Percentiles rank a stretch among this genome's conserved stretches.
phyloP scores from a whole-genome alignment of 2,113 vertebrate genomes.

The Morone chrysops region DNA sequence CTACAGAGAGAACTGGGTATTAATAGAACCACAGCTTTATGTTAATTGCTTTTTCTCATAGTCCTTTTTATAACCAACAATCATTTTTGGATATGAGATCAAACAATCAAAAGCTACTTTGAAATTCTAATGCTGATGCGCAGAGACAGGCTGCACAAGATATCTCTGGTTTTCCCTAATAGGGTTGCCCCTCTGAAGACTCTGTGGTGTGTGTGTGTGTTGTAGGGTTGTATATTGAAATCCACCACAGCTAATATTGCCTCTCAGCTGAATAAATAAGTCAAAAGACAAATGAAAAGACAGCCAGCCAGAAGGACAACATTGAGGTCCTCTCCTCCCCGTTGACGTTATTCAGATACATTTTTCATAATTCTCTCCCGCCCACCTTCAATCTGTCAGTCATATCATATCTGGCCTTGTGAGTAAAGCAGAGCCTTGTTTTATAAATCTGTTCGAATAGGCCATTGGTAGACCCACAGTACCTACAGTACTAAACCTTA shows the following conservation, averaged over 20 bases:
- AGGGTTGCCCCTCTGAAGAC: conserved; percentile 70
- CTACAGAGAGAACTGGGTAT: conserved; percentile 63
- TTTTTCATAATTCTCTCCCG: conserved; percentile 27
- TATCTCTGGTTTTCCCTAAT: conserved; percentile 63
- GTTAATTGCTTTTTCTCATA: conserved; percentile 70
- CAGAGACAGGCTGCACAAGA: conserved; percentile 57
- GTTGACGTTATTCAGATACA: background rate
- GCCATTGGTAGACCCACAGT: too few species aligned
- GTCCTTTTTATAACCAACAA: conserved; percentile 64
- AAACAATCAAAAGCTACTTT: conserved; percentile 81
- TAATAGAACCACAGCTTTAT: conserved; percentile 75
- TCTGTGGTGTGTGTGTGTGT: conserved; percentile 11
- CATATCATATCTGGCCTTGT: background rate
- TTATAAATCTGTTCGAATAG: background rate
- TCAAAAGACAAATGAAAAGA: conserved; percentile 56
- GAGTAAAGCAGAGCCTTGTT: background rate
- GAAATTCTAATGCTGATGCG: conserved; percentile 79
- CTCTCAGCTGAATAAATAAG: conserved; percentile 58
- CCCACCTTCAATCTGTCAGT: background rate
- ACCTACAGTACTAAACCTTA: background rate
- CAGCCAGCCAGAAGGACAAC: conserved; percentile 29
- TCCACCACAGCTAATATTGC: conserved; percentile 58
- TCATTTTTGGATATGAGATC: conserved; percentile 78
- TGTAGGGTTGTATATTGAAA: conserved; percentile 43
- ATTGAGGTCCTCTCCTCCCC: conserved; percentile 32